phyloP scores from a whole-genome alignment of 2,888 invertebrate genomes.

The Euzophera pinguis region DNA sequence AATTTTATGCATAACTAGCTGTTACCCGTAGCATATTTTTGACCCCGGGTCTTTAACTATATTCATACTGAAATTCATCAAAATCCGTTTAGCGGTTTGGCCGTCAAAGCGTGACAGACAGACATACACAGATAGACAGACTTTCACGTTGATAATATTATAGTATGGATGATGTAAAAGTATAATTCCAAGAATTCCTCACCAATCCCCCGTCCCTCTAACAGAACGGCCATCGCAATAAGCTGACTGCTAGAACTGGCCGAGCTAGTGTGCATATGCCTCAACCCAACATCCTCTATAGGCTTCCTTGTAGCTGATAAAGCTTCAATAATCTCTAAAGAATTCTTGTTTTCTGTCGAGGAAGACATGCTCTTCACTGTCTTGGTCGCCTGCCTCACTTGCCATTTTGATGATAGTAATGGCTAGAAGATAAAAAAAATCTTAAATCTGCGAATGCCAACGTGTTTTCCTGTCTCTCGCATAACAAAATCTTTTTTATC shows the following conservation, averaged over 20 bases:
- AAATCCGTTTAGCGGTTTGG: too few species aligned
- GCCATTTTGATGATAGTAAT: conserved; percentile 39
- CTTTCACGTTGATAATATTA: too few species aligned
- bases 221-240: conserved; percentile 73
- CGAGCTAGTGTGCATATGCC: conserved; percentile 66
- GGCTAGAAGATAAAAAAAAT: conserved; percentile 33
- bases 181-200: conserved; percentile 11
- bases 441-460: not conserved
- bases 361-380: conserved; percentile 45
- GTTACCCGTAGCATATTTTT: too few species aligned
- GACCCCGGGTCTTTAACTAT: too few species aligned
- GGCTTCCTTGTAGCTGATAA: conserved; percentile 37
- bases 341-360: conserved; percentile 34
- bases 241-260: conserved; percentile 78
- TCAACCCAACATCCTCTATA: conserved; percentile 36
- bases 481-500: too few species aligned
- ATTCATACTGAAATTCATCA: too few species aligned
- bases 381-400: conserved; percentile 43
- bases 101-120: too few species aligned
- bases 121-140: too few species aligned
- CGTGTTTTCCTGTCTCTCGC: too few species aligned
- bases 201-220: conserved; percentile 69
- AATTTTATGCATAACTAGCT: too few species aligned
- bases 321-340: conserved; percentile 41
- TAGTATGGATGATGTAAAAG: not conserved